Percentiles rank a stretch among this genome's conserved stretches.
Evolutionary conservation across 2,113 vertebrate species (phyloP).

Genomic region (Oryctolagus cuniculus): DNA sequence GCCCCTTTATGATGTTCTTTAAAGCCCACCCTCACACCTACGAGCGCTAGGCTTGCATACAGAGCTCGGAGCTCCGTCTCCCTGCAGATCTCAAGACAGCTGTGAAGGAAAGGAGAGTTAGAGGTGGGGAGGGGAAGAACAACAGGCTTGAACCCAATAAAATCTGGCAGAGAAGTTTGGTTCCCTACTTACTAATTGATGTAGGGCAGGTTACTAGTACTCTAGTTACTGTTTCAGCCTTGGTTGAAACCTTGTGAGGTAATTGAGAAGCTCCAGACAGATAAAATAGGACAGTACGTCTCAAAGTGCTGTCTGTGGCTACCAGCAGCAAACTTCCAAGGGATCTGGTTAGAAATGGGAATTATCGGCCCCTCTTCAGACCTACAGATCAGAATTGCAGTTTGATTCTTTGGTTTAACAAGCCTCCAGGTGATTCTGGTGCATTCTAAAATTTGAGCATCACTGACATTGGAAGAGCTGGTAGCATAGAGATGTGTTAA

Average conservation of each 20-base stretch:
- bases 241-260: background rate
- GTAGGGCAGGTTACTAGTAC: background rate
- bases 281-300: background rate
- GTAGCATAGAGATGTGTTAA: background rate
- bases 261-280: background rate
- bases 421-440: background rate
- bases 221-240: background rate
- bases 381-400: background rate
- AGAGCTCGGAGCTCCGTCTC: background rate
- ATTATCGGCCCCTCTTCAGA: background rate
- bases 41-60: background rate
- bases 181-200: background rate
- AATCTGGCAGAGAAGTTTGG: background rate
- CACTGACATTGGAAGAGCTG: background rate
- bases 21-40: background rate
- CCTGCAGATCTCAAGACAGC: background rate
- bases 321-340: background rate
- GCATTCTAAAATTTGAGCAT: background rate
- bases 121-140: background rate
- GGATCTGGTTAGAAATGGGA: conserved; percentile 16
- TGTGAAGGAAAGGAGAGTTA: background rate
- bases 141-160: background rate
- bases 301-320: background rate
- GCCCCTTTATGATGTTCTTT: background rate
- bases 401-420: background rate